Evolutionary conservation across 2,113 vertebrate species (phyloP).

Genomic region (Terrapene triunguis): DNA sequence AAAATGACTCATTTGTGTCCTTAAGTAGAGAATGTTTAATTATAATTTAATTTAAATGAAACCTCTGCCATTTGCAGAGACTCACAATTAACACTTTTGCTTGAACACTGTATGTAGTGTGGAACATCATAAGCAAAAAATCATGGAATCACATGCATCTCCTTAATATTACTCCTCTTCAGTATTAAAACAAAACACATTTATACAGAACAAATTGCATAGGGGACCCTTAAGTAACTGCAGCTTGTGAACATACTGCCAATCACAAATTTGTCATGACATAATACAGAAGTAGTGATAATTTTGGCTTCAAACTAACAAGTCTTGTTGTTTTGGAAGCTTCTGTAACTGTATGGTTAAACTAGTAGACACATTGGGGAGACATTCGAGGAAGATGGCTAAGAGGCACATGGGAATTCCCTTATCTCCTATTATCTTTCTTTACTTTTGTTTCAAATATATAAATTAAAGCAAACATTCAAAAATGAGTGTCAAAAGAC

Average conservation of each 20-base stretch:
- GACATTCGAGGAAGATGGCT: background rate
- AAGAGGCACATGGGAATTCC: background rate
- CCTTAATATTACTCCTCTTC: background rate
- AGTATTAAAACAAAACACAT: background rate
- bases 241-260: constrained; percentile 55
- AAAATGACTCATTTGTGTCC: background rate
- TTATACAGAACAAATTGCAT: constrained; percentile 9
- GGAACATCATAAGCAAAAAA: constrained; percentile 5
- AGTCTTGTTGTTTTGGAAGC: constrained; percentile 12
- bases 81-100: background rate
- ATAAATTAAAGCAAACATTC: background rate
- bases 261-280: constrained; percentile 58
- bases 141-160: background rate
- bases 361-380: background rate
- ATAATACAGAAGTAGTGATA: constrained; percentile 31
- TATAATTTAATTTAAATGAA: background rate
- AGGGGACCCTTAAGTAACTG: constrained; percentile 44
- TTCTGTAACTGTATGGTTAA: background rate
- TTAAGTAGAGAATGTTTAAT: background rate
- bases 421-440: background rate
- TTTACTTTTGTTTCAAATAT: background rate
- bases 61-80: background rate
- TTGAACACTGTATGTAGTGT: background rate
- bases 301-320: constrained; percentile 45
- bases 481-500: background rate